Evolutionary conservation across 2,888 invertebrate genomes (phyloP).

Genomic region (Dicycla oo): DNA sequence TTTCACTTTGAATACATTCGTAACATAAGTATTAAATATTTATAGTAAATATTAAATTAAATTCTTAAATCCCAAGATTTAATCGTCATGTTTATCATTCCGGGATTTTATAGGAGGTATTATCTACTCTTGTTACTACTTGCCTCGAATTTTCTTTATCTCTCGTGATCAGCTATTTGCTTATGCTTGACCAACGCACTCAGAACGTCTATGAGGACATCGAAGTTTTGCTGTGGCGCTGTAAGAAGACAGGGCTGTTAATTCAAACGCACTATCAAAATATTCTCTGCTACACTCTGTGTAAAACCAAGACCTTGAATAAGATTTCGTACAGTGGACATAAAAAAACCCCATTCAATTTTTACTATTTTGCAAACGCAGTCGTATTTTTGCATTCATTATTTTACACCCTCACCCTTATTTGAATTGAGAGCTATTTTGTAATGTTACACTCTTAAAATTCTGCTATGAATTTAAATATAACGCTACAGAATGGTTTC

Average conservation of each 20-base stretch:
- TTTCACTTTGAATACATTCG: no score
- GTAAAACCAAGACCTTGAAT: slow-evolving; percentile 46
- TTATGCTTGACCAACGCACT: not conserved
- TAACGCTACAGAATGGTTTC: not conserved
- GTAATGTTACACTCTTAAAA: slow-evolving; percentile 53
- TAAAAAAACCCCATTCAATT: slow-evolving; percentile 47
- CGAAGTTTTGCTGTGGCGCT: not conserved
- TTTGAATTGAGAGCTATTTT: slow-evolving; percentile 54
- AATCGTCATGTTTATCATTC: no score
- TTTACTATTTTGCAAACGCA: slow-evolving; percentile 45
- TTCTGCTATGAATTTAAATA: slow-evolving; percentile 45
- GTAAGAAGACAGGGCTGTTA: not conserved
- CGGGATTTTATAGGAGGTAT: no score
- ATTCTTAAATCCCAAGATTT: no score
- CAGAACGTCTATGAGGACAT: not conserved
- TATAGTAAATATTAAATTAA: no score
- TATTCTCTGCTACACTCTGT: slow-evolving; percentile 19
- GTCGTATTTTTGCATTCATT: slow-evolving; percentile 51
- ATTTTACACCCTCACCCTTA: slow-evolving; percentile 58
- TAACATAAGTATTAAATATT: no score
- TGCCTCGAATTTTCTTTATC: no score
- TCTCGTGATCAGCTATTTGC: no score
- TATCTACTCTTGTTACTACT: no score
- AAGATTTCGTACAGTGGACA: slow-evolving; percentile 39
- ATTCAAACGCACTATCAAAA: slow-evolving; percentile 20